Percentiles rank a stretch among this genome's conserved stretches.
Evolutionary conservation across 1,140 invertebrate species (phyloP).

Genomic region (Lepidurus couesii): DNA sequence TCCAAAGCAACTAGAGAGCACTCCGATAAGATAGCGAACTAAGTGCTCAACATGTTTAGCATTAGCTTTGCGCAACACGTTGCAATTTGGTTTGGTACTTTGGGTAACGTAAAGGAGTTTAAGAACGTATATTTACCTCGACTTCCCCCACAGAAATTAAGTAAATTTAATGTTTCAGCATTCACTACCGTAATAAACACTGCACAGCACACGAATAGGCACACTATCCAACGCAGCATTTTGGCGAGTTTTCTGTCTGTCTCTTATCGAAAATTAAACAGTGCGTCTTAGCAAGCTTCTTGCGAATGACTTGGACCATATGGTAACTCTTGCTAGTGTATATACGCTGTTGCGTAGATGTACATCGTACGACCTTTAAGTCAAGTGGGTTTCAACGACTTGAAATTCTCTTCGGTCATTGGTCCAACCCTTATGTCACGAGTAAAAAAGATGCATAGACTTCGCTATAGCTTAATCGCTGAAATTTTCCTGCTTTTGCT

Average conservation of each 20-base stretch:
- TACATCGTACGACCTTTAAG: neutral
- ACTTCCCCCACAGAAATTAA: constrained; percentile 18
- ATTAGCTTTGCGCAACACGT: no score
- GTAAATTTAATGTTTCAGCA: constrained; percentile 17
- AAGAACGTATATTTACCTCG: neutral
- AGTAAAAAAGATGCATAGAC: neutral
- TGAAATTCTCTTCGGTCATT: neutral
- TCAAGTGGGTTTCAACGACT: neutral
- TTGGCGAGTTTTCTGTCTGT: neutral
- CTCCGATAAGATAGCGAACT: no score
- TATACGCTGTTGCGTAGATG: constrained; percentile 18
- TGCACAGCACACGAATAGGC: neutral
- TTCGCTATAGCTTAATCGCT: neutral
- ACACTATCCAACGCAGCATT: neutral
- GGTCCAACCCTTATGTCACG: neutral
- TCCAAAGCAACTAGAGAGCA: no score
- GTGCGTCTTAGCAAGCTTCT: neutral
- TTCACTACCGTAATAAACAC: neutral
- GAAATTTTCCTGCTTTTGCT: neutral
- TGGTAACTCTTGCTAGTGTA: neutral
- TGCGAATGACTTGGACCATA: neutral
- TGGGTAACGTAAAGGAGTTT: neutral
- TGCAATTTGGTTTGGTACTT: neutral
- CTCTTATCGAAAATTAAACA: neutral
- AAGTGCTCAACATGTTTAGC: no score